Conservation (phyloP, 2,113 vertebrate genomes). For the Lasiurus borealis region DNA sequence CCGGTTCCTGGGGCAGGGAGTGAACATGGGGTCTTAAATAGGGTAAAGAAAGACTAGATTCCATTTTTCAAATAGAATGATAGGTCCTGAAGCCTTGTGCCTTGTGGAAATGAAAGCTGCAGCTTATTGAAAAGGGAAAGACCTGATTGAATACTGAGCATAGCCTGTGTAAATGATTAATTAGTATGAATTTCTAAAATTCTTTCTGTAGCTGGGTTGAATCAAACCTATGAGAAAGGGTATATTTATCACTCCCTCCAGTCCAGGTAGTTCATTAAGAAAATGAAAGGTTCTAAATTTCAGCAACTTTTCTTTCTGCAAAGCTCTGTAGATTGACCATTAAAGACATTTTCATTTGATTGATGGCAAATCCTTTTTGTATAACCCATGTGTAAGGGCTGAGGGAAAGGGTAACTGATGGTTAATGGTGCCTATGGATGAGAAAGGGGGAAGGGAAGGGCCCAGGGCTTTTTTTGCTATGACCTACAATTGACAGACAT, state of each 20-base stretch:
- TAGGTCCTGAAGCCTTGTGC: not conserved
- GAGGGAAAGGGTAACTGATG: no score
- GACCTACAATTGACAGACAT: not conserved
- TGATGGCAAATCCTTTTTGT: not conserved
- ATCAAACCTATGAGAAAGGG: conserved; percentile 33
- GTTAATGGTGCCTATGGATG: not conserved
- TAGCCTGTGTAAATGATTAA: not conserved
- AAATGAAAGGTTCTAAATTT: not conserved
- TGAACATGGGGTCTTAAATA: rapidly evolving
- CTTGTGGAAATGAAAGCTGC: not conserved
- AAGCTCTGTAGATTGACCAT: not conserved
- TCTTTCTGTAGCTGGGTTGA: not conserved
- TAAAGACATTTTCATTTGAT: not conserved
- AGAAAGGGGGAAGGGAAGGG: not conserved
- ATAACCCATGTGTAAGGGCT: not conserved
- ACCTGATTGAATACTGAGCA: conserved; percentile 20
- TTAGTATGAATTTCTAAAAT: conserved; percentile 47
- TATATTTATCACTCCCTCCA: conserved; percentile 19
- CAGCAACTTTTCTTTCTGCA: conserved; percentile 14
- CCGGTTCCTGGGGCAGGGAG: not conserved
- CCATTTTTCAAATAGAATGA: not conserved
- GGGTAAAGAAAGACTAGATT: not conserved
- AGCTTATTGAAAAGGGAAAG: conserved; percentile 47
- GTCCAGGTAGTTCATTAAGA: conserved; percentile 35
- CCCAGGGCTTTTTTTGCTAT: not conserved